phyloP scores from a whole-genome alignment of 2,888 invertebrate genomes.

The Plagiodera versicolora region DNA sequence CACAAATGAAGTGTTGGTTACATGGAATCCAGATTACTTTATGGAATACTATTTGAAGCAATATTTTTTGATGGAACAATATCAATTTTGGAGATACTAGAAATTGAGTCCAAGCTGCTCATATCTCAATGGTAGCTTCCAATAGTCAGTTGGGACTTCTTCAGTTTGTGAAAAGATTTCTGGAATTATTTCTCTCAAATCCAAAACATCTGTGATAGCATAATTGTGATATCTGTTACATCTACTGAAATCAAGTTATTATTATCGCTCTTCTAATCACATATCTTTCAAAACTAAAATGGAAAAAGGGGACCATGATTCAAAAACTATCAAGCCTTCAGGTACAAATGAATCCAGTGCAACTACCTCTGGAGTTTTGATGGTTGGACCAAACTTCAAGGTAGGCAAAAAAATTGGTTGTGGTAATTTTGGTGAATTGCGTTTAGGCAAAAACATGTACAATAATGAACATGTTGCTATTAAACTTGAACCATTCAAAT shows the following conservation, averaged over 20 bases:
- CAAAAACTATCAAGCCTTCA: slow-evolving; percentile 15
- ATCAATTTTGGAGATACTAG: no score
- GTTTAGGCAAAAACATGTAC: slow-evolving; percentile 99
- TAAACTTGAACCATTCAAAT: slow-evolving; percentile 99
- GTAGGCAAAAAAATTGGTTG: slow-evolving; percentile 99
- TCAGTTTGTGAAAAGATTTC: neutral
- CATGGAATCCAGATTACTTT: neutral
- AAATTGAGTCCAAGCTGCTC: neutral
- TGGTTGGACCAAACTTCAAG: slow-evolving; percentile 99
- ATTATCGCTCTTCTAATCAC: slow-evolving; percentile 1
- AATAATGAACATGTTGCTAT: slow-evolving; percentile 99
- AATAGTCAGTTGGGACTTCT: neutral
- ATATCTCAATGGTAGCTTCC: neutral
- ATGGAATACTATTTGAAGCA: neutral
- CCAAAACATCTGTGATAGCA: slow-evolving; percentile 15
- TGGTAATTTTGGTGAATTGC: slow-evolving; percentile 98
- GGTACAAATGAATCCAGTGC: slow-evolving; percentile 70
- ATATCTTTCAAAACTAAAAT: neutral
- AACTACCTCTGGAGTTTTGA: slow-evolving; percentile 82
- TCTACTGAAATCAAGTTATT: neutral
- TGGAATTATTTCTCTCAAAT: neutral
- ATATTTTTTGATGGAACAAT: neutral
- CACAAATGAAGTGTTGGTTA: neutral
- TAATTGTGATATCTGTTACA: slow-evolving; percentile 7
- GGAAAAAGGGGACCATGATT: slow-evolving; percentile 27